phyloP scores from a whole-genome alignment of 2,797 vertebrate species.

The Tapera naevia region DNA sequence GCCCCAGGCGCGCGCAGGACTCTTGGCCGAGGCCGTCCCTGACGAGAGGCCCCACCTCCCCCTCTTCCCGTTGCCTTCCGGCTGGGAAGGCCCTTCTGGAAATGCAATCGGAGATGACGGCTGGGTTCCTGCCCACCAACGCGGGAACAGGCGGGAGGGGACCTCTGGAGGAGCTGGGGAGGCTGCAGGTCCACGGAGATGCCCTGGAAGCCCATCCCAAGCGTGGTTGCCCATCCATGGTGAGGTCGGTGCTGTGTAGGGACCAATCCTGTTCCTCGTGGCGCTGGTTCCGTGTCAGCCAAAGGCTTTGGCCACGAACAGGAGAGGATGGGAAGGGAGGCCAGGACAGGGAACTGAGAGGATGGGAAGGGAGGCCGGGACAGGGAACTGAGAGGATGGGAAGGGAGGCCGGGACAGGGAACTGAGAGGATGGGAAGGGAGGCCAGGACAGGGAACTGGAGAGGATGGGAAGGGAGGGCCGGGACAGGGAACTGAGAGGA shows the following conservation, averaged over 20 bases:
- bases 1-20: not conserved
- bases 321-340: slow-evolving; percentile 64
- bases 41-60: not conserved
- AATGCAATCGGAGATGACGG: slow-evolving; percentile 32
- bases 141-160: not conserved
- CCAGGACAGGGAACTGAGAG: too few species aligned
- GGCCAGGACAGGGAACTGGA: too few species aligned
- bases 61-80: slow-evolving; percentile 8
- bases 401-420: too few species aligned
- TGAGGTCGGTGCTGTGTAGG: fast-evolving
- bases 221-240: fast-evolving
- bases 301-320: too few species aligned
- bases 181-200: fast-evolving
- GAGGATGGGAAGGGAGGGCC: too few species aligned
- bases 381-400: too few species aligned
- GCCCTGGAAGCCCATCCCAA: fast-evolving
- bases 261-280: fast-evolving
- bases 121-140: not conserved
- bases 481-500: too few species aligned
- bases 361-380: too few species aligned
- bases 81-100: slow-evolving; percentile 45
- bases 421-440: too few species aligned
- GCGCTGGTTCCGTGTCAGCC: too few species aligned
- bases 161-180: not conserved
- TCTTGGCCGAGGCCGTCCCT: not conserved